A percentile compares a stretch with the other conserved stretches of the same genome.
Conservation (phyloP, 1,140 invertebrate genomes). For the Leptinotarsa undecemlineata region DNA sequence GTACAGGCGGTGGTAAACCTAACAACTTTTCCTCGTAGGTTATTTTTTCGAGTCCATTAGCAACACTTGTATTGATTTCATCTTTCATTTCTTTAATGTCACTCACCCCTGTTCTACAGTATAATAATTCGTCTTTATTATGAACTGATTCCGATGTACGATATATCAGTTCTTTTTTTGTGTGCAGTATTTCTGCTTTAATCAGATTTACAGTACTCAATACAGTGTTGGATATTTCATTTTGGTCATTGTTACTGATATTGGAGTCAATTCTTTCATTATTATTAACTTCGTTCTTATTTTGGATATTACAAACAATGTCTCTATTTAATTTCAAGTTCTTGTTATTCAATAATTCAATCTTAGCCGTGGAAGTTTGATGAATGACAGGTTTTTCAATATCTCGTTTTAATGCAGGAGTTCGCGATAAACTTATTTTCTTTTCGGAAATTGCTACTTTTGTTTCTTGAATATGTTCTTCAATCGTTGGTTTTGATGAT, state of each 20-base stretch:
- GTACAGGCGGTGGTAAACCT: constrained; percentile 7
- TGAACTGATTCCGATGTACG: not conserved
- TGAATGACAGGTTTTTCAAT: constrained; percentile 49
- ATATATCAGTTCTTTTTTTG: not conserved
- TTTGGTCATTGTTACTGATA: constrained; percentile 25
- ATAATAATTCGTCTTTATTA: not conserved
- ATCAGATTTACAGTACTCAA: constrained; percentile 30
- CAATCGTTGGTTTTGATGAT: constrained; percentile 26
- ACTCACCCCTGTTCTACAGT: not conserved
- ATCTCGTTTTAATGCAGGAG: constrained; percentile 48
- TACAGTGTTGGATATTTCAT: constrained; percentile 26
- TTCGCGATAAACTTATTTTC: constrained; percentile 46
- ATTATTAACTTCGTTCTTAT: constrained; percentile 30
- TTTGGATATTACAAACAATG: constrained; percentile 11
- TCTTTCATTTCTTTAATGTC: constrained; percentile 21
- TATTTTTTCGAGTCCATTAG: constrained; percentile 18
- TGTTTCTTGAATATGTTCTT: constrained; percentile 29
- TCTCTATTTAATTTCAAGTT: constrained; percentile 44
- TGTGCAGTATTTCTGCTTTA: constrained; percentile 31
- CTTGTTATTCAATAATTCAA: constrained; percentile 47
- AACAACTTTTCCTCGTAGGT: constrained; percentile 13
- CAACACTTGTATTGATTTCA: constrained; percentile 18
- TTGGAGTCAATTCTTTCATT: constrained; percentile 26
- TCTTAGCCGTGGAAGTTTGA: constrained; percentile 50
- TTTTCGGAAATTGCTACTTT: constrained; percentile 37